A percentile compares a stretch with the other conserved stretches of the same genome.
phyloP scores from a whole-genome alignment of 2,797 vertebrate species.

The Xenops minutus region DNA sequence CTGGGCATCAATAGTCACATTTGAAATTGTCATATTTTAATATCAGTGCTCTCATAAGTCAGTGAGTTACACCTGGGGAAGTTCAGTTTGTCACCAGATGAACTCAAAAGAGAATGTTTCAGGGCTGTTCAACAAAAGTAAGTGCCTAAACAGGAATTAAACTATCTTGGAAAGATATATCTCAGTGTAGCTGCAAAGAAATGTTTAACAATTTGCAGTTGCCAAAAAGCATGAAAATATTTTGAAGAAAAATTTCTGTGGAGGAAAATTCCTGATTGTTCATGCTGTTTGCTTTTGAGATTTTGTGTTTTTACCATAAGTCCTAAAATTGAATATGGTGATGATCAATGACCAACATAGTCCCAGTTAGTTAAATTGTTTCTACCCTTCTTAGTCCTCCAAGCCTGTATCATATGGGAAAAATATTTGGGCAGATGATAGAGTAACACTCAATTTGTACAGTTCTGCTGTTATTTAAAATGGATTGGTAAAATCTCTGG shows the following conservation, averaged over 20 bases:
- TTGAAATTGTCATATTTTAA: neutral
- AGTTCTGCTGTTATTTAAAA: neutral
- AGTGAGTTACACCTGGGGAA: neutral
- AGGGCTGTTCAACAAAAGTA: neutral
- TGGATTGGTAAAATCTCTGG: constrained; percentile 22
- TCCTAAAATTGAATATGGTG: neutral
- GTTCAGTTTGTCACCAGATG: neutral
- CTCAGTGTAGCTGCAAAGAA: neutral
- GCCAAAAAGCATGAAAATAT: neutral
- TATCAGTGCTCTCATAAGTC: neutral
- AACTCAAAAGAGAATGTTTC: neutral
- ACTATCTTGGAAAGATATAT: neutral
- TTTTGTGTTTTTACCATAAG: neutral
- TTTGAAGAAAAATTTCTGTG: neutral
- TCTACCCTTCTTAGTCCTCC: neutral
- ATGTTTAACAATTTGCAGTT: neutral
- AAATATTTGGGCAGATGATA: neutral
- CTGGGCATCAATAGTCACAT: neutral
- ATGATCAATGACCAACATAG: neutral
- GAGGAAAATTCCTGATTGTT: neutral
- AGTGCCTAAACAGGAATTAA: neutral
- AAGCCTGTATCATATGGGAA: neutral
- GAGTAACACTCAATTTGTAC: neutral
- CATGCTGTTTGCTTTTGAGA: neutral
- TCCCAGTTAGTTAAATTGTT: neutral